These are phyloP conservation scores for Lates japonicus DNA, from an alignment of 2,797 vertebrate species.

Conservation along the genomic window DNA sequence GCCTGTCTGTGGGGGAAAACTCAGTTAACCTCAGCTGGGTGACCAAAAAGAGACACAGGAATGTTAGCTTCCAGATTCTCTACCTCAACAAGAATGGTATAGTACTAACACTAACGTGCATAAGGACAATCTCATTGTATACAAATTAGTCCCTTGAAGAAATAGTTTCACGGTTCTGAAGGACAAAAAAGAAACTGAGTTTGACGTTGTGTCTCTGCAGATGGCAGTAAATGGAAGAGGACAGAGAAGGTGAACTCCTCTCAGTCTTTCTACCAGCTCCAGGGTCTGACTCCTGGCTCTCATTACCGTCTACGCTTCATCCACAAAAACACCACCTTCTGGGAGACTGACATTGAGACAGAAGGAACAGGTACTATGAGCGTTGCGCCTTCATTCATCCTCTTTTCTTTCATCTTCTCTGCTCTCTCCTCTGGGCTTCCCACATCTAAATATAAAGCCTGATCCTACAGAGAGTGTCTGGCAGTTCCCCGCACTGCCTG, in stretches of 20 bases:
- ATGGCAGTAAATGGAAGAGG: conserved; percentile 67
- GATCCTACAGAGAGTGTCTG: conserved; percentile 49
- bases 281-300: conserved; percentile 88
- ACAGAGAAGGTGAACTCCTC: conserved; percentile 88
- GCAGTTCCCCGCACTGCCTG: conserved; percentile 50
- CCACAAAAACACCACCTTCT: conserved; percentile 83
- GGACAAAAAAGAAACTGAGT: neutral
- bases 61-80: conserved; percentile 86
- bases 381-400: conserved; percentile 50
- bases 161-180: conserved; percentile 21
- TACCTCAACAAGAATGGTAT: conserved; percentile 85
- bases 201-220: conserved; percentile 65
- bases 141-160: neutral
- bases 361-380: conserved; percentile 83
- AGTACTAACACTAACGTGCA: neutral
- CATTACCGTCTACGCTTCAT: conserved; percentile 84
- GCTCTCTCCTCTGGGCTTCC: conserved; percentile 67
- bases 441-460: conserved; percentile 69
- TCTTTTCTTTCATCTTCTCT: conserved; percentile 60
- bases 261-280: conserved; percentile 88
- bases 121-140: neutral
- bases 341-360: conserved; percentile 83
- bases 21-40: conserved; percentile 89
- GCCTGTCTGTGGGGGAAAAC: conserved; percentile 81
- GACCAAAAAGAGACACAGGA: conserved; percentile 86